Conservation (phyloP, 2,888 invertebrate genomes). For the Athalia cordata region DNA sequence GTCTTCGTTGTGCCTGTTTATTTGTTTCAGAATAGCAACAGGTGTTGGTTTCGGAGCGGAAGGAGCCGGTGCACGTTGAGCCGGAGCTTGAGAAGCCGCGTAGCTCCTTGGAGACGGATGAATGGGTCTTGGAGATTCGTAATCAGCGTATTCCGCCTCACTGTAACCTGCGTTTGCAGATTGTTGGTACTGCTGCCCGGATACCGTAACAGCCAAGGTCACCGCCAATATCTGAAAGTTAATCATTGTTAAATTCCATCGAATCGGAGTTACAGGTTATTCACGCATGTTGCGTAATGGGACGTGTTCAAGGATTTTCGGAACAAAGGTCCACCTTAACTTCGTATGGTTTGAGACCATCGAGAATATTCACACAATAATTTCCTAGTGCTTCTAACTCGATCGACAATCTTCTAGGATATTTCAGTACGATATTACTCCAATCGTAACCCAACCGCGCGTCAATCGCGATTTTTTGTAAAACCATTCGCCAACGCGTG, state of each 20-base stretch:
- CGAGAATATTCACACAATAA: too few species aligned
- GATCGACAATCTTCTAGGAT: too few species aligned
- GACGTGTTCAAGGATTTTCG: too few species aligned
- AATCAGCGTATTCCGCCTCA: constrained; percentile 72
- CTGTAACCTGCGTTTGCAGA: constrained; percentile 68
- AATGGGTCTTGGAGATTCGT: constrained; percentile 63
- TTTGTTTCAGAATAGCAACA: constrained; percentile 89
- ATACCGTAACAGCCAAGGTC: constrained; percentile 73
- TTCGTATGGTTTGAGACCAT: too few species aligned
- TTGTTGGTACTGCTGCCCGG: constrained; percentile 72
- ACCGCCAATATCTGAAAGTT: constrained; percentile 65
- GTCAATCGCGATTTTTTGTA: not conserved
- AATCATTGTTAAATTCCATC: not conserved
- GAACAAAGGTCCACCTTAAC: too few species aligned
- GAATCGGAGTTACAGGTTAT: not conserved
- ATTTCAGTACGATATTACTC: too few species aligned
- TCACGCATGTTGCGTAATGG: not conserved
- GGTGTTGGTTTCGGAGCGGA: constrained; percentile 78
- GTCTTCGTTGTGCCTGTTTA: constrained; percentile 92
- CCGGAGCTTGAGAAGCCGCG: constrained; percentile 72
- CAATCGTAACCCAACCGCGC: too few species aligned
- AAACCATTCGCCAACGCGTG: not conserved
- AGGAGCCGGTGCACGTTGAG: constrained; percentile 69
- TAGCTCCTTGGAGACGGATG: constrained; percentile 74
- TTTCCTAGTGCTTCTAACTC: too few species aligned